Evolutionary conservation across 2,888 invertebrate species (phyloP).

Genomic region (Agriopis leucophaearia): DNA sequence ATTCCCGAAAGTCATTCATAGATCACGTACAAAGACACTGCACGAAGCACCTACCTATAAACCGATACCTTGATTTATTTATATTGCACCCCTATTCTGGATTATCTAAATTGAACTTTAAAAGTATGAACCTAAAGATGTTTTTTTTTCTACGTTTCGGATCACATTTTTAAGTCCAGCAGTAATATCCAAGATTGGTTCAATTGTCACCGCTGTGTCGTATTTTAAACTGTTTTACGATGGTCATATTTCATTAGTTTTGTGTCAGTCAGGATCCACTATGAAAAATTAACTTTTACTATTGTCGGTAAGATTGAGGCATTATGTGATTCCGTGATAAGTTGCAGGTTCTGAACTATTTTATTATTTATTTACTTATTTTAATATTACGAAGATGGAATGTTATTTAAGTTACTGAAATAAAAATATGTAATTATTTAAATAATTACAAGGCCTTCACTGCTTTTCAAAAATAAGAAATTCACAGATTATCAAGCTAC

Average conservation of each 20-base stretch:
- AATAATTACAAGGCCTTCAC: no score
- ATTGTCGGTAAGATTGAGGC: slow-evolving; percentile 34
- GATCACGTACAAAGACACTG: slow-evolving; percentile 67
- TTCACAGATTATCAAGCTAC: no score
- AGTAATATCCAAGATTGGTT: slow-evolving; percentile 70
- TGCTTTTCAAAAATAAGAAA: not conserved
- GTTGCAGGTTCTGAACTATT: not conserved
- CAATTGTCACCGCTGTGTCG: slow-evolving; percentile 68
- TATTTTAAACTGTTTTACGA: slow-evolving; percentile 77
- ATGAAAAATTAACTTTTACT: slow-evolving; percentile 58
- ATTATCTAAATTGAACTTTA: slow-evolving; percentile 27
- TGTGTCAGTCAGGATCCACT: slow-evolving; percentile 53
- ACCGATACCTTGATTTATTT: slow-evolving; percentile 58
- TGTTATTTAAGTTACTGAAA: not conserved
- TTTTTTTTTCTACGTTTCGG: slow-evolving; percentile 34
- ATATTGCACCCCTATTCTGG: slow-evolving; percentile 44
- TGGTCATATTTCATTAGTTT: slow-evolving; percentile 70
- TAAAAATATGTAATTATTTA: no score
- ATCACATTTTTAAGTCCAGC: slow-evolving; percentile 58
- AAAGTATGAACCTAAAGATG: slow-evolving; percentile 32
- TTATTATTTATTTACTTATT: no score
- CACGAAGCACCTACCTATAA: slow-evolving; percentile 65
- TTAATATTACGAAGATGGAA: no score
- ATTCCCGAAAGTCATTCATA: slow-evolving; percentile 77
- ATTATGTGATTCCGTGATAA: slow-evolving; percentile 9